These are phyloP conservation scores for Labrus mixtus DNA, from an alignment of 2,113 vertebrate species.

Conservation along the genomic window DNA sequence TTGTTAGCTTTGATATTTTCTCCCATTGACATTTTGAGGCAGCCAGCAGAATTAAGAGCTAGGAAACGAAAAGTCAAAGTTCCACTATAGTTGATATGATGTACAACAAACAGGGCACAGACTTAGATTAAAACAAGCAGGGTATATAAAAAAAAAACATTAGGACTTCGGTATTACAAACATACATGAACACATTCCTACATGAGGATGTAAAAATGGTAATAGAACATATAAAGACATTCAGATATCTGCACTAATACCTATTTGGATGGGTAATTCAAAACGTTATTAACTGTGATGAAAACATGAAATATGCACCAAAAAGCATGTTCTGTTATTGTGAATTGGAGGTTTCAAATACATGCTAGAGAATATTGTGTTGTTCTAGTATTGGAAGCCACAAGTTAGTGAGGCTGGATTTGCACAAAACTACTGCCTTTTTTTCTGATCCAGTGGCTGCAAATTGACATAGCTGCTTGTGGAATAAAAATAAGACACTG, in stretches of 20 bases:
- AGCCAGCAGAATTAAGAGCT: neutral
- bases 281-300: too few relatives aligned
- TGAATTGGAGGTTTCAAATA: too few relatives aligned
- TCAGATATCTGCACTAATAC: too few relatives aligned
- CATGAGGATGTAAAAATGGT: too few relatives aligned
- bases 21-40: conserved; percentile 11
- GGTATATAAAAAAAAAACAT: neutral
- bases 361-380: neutral
- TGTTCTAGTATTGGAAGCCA: neutral
- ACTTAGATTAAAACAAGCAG: conserved; percentile 8
- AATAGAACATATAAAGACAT: too few relatives aligned
- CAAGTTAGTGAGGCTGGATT: neutral
- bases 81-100: neutral
- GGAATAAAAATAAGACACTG: neutral
- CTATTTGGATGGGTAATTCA: too few relatives aligned
- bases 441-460: neutral
- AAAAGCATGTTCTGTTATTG: too few relatives aligned
- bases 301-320: too few relatives aligned
- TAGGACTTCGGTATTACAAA: neutral
- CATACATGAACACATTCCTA: too few relatives aligned
- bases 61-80: conserved; percentile 1
- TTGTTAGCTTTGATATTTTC: neutral
- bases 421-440: neutral
- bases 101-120: neutral
- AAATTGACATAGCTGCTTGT: neutral